Evolutionary conservation across 2,797 vertebrate genomes (phyloP).

Genomic region (Rhadinocentrus ornatus): DNA sequence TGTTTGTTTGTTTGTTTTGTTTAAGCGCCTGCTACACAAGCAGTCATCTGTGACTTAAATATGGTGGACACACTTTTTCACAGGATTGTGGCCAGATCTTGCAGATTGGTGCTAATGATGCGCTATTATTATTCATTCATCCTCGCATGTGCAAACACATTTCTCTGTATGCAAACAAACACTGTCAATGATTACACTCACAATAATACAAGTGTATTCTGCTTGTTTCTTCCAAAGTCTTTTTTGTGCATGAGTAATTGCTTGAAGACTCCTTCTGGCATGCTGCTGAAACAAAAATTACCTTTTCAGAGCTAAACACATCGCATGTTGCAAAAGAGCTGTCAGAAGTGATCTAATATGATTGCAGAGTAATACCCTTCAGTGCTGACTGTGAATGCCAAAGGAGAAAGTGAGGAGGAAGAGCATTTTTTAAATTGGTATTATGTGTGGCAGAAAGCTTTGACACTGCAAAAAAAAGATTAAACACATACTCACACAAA

Average conservation of each 20-base stretch:
- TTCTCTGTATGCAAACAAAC: constrained; percentile 50
- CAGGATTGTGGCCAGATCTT: constrained; percentile 27
- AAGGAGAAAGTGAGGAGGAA: constrained; percentile 15
- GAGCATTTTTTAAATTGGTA: constrained; percentile 27
- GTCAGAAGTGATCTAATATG: constrained; percentile 68
- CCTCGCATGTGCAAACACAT: constrained; percentile 21
- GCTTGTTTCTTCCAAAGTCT: constrained; percentile 26
- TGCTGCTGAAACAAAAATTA: constrained; percentile 27
- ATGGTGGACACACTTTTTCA: constrained; percentile 6
- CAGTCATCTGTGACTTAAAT: constrained; percentile 21
- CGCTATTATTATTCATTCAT: constrained; percentile 49
- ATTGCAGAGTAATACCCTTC: constrained; percentile 57
- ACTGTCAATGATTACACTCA: constrained; percentile 36
- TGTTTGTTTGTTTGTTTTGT: constrained; percentile 33
- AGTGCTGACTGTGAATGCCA: constrained; percentile 33
- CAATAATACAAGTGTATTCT: constrained; percentile 34
- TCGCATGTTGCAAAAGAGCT: constrained; percentile 52
- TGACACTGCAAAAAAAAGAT: constrained; percentile 5
- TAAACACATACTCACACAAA: background rate
- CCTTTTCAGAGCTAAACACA: constrained; percentile 51
- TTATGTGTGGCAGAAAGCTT: constrained; percentile 45
- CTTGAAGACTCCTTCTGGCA: constrained; percentile 46
- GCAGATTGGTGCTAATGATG: constrained; percentile 47
- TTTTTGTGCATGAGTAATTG: constrained; percentile 44
- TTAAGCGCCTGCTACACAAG: constrained; percentile 16